Evolutionary conservation across 2,113 vertebrate species (phyloP).

Genomic region (Chionodraco myersi): DNA sequence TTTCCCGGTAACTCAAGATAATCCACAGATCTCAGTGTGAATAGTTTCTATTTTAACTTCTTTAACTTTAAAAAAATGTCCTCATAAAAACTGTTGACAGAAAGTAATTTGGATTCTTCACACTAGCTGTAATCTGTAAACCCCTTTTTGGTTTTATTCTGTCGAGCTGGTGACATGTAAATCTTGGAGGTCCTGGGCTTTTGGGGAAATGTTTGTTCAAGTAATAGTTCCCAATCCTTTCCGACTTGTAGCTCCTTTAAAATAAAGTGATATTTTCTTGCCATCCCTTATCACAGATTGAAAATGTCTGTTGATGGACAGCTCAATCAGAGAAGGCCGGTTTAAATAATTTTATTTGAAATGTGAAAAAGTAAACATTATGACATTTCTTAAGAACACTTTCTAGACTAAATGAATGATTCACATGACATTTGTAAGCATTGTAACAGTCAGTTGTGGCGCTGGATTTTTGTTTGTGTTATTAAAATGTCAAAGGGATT

Average conservation of each 20-base stretch:
- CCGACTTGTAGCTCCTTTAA: neutral
- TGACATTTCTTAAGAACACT: too few relatives aligned
- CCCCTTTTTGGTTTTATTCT: neutral
- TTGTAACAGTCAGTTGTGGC: too few relatives aligned
- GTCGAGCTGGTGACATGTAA: neutral
- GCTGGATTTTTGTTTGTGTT: neutral
- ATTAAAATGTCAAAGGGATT: neutral
- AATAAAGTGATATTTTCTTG: neutral
- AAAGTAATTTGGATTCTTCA: neutral
- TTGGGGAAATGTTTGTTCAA: neutral
- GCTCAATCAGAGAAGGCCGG: neutral
- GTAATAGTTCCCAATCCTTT: neutral
- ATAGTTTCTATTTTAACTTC: neutral
- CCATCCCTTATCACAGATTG: neutral
- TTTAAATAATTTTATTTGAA: too few relatives aligned
- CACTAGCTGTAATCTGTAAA: neutral
- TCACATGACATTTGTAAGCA: neutral
- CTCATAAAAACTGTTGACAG: neutral
- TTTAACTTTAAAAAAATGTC: neutral
- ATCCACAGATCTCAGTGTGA: neutral
- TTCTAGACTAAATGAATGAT: neutral
- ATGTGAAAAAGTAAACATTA: too few relatives aligned
- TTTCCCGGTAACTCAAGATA: neutral
- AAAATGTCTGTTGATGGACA: neutral
- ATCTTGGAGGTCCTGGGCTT: neutral